Evolutionary conservation across 2,888 invertebrate genomes (phyloP).

Genomic region (Dendrolimus houi): DNA sequence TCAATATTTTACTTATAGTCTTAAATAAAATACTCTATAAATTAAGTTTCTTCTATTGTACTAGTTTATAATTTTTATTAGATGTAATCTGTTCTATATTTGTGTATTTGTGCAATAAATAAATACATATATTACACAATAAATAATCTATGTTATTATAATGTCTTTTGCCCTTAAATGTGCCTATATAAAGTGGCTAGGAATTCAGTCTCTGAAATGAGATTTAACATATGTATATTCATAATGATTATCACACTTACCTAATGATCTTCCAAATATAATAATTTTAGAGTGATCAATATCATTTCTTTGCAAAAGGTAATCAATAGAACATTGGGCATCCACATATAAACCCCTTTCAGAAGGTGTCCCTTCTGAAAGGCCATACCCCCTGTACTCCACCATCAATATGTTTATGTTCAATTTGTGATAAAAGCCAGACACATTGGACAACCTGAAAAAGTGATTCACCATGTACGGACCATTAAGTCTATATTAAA

Average conservation of each 20-base stretch:
- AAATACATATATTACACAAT: too few relatives aligned
- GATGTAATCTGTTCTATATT: too few relatives aligned
- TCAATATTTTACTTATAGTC: too few relatives aligned
- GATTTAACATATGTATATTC: not conserved
- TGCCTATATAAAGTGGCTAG: too few relatives aligned
- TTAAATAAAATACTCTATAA: too few relatives aligned
- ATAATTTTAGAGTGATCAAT: slow-evolving; percentile 90
- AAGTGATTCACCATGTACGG: not conserved
- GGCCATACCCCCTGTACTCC: slow-evolving; percentile 97
- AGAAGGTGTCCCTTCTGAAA: slow-evolving; percentile 91
- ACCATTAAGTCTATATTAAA: too few relatives aligned
- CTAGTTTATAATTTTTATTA: too few relatives aligned
- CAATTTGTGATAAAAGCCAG: slow-evolving; percentile 87
- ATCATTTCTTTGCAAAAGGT: slow-evolving; percentile 86
- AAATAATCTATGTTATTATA: too few relatives aligned
- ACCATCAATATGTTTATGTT: slow-evolving; percentile 92
- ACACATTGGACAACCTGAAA: slow-evolving; percentile 88
- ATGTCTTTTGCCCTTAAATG: too few relatives aligned
- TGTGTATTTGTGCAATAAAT: too few relatives aligned
- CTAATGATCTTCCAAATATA: slow-evolving; percentile 92
- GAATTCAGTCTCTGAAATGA: too few relatives aligned
- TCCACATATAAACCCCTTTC: slow-evolving; percentile 93
- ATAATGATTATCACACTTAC: slow-evolving; percentile 43
- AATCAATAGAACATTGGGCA: slow-evolving; percentile 91
- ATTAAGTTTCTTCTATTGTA: too few relatives aligned